phyloP scores from a whole-genome alignment of 2,888 invertebrate genomes.

The Agrotis puta region DNA sequence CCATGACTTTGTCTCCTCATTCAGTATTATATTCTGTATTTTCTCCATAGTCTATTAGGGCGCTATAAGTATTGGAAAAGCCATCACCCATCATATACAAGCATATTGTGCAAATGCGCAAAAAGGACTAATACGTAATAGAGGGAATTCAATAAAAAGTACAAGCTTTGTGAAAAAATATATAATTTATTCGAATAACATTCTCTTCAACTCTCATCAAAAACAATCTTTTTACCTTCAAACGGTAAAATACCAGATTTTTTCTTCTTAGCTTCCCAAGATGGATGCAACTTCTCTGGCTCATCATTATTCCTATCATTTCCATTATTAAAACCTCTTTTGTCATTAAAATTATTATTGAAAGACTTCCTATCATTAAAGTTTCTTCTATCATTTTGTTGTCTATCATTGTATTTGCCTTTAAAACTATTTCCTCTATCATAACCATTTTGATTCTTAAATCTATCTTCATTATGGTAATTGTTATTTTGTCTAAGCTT shows the following conservation, averaged over 20 bases:
- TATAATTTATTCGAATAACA: constrained; percentile 34
- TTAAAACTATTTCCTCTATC: constrained; percentile 60
- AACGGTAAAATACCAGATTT: constrained; percentile 85
- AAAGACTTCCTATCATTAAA: constrained; percentile 57
- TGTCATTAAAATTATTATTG: constrained; percentile 60
- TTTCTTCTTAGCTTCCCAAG: constrained; percentile 90
- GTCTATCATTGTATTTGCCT: constrained; percentile 50
- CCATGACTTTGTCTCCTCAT: too few relatives aligned
- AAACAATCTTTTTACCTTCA: constrained; percentile 88
- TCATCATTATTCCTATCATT: constrained; percentile 61
- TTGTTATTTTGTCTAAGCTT: constrained; percentile 75
- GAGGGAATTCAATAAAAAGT: too few relatives aligned
- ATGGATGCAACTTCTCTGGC: constrained; percentile 88
- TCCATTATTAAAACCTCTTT: constrained; percentile 56
- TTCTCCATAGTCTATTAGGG: too few relatives aligned
- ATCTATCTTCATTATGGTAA: constrained; percentile 56
- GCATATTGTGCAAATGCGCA: too few relatives aligned
- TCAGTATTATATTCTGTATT: too few relatives aligned
- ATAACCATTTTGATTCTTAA: constrained; percentile 63
- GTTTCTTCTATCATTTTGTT: constrained; percentile 51
- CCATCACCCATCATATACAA: too few relatives aligned
- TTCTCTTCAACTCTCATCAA: constrained; percentile 82
- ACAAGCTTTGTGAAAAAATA: constrained; percentile 14
- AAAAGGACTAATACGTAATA: too few relatives aligned
- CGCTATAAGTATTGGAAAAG: too few relatives aligned